Evolutionary conservation across 2,888 invertebrate species (phyloP).

Genomic region (Amblyjoppa proteus): DNA sequence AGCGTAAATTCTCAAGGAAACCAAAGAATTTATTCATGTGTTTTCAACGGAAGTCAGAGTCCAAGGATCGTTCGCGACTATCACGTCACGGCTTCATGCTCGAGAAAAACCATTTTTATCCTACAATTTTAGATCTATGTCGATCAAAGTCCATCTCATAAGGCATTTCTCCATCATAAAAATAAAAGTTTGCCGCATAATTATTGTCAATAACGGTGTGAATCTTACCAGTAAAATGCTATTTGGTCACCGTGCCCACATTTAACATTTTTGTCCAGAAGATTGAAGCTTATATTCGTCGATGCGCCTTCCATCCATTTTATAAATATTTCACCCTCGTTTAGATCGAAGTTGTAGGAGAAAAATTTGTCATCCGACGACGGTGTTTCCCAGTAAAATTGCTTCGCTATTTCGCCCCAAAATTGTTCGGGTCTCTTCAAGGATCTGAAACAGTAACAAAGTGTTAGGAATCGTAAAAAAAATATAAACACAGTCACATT

Average conservation of each 20-base stretch:
- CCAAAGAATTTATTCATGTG: slow-evolving; percentile 41
- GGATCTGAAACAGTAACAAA: slow-evolving; percentile 85
- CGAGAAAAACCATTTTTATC: slow-evolving; percentile 6
- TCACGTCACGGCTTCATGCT: not conserved
- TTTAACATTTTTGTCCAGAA: slow-evolving; percentile 96
- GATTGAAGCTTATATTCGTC: slow-evolving; percentile 98
- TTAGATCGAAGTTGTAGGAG: slow-evolving; percentile 96
- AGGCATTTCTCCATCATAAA: not conserved
- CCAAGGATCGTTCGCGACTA: slow-evolving; percentile 45
- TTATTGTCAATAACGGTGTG: not conserved
- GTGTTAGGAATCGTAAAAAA: not conserved
- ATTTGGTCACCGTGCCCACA: slow-evolving; percentile 95
- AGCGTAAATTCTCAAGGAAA: slow-evolving; percentile 33
- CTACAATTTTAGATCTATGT: slow-evolving; percentile 1
- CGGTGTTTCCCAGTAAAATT: slow-evolving; percentile 96
- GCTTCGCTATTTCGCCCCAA: slow-evolving; percentile 96
- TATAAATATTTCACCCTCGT: slow-evolving; percentile 95
- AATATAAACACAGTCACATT: not conserved
- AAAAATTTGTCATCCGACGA: slow-evolving; percentile 91
- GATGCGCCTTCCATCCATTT: slow-evolving; percentile 98
- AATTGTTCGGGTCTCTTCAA: slow-evolving; percentile 95
- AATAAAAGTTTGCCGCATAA: not conserved
- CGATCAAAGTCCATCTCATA: not conserved
- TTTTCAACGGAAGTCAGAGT: slow-evolving; percentile 56
- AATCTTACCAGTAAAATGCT: slow-evolving; percentile 97